Base-by-base conservation (phyloP, 2,888 invertebrate species). In the Encarsia formosa region DNA sequence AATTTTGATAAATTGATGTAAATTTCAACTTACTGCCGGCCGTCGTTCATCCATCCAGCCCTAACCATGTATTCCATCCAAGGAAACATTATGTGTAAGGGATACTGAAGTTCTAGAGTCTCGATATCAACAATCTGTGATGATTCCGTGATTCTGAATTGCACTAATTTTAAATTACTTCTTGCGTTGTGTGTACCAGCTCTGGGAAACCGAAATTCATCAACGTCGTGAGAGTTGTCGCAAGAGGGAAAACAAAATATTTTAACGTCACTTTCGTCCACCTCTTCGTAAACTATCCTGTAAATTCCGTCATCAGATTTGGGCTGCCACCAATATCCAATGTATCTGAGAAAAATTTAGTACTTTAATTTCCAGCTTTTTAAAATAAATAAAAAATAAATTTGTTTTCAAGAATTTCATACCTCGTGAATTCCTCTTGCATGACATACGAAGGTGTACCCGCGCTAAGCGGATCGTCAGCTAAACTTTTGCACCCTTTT, bases 301-400 rank as follows among this genome's bases (percentile, higher is more conserved):
- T 85, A 90, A 31, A 86, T 77, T 55, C 85, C 86, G 70, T 87
- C 88, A 57, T 81, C 77, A 40, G 82, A 81, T 59, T 80, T 79
- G 0, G 94, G 92, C 67, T 94, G 92, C 98, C 99, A 99, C 98
- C 98, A 99, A 74, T 92, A 96, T 0, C 97, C 98, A 52, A 91
- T 91, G 73, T 94, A 98, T 41, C 73, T 73, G 24, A 31, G 50
- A 42, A 38, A 40, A 24, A 26, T 26, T 8, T 31, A 26, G 32
- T 18, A 26, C 26, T 50, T 31, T 2, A 38, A 39, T 6, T 42
- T 26, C 31, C 32, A 37, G 42, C 20, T 35, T 41, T 35, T 4
- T 19, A 29, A 19, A 18, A 32, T 6, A 24, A 40, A 4, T 41
- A 22, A 38, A 26, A 43, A 23, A 44, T 18, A 42, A 42, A 22